Base-by-base conservation (phyloP, 2,888 invertebrate genomes). In the Notodonta ziczac region DNA sequence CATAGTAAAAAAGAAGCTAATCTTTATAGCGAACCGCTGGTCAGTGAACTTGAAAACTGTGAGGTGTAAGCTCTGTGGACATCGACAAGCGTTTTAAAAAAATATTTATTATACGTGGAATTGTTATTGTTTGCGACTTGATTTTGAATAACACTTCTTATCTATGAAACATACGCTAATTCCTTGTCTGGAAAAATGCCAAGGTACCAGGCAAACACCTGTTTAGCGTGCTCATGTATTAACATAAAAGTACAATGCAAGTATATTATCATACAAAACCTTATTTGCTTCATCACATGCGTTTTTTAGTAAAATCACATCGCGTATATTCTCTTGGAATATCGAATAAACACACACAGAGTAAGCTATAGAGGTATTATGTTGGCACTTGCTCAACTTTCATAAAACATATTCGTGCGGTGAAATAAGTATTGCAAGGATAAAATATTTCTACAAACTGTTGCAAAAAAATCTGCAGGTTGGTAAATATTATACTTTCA, bases 311-410 rank as follows among this genome's bases (percentile, higher is more conserved):
- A 70, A 71, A 71, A 69, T 74, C 71, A 65, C 64, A 67, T 69
- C 70, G 57, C 63, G 62, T 61, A 70, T 70, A 68, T 67, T 74
- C 69, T 67, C 70, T 63, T 65, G 69, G 74, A 67, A 70, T 63
- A 70, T 61, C 62, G 69, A 65, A 72, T 70, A 69, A 68, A 69
- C 62, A 65, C 60, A 66, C 68, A 59, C 64, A 70, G 61, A 63
- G 50, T 50, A 60, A 59, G 55, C 65, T 35, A 35, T 35, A 35
- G 5, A 35, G 5, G 69, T 75, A 67, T 75, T 56, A 74, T 76
- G 80, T 80, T 80, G 82, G 82, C 81, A 69, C 70, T 71, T 76
- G 72, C 77, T 82, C 80, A 82, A 80, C 62, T 78, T 81, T 79
- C 73, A 77, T 78, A 68, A 77, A 72, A 74, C 59, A 70, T 59